Base-by-base conservation (phyloP, 2,797 vertebrate genomes). In the Rhabdomys pumilio region DNA sequence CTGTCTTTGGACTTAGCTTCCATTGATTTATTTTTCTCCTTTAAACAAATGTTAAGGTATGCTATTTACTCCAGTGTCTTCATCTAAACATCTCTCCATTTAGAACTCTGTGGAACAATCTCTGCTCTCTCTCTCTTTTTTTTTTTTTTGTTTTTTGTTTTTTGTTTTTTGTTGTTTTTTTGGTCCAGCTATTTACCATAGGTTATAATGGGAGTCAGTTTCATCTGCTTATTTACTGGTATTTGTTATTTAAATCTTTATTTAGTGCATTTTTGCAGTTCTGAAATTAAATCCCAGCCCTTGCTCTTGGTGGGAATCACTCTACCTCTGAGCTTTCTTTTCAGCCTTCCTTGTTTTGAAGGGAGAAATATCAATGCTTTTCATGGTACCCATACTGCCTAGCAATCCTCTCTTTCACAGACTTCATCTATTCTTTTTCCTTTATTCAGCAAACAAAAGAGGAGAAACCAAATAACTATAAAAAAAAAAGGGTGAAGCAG, bases 361-460 rank as follows among this genome's bases (percentile, higher is more conserved):
- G 31, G 26, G 14, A 44, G 38, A 63, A 61, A 61, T 63, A 75
- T 79, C 83, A n/a, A 31, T 79, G 17, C 44, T 19, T 89, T 86
- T 41, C 15, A 55, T 61, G 53, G 13, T 55, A 10, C 53, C 26
- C n/a, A 61, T 3, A 63, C 14, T 86, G 31, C n/a, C 63, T 59
- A 72, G 3, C 7, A 13, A 34, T 82, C 24, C 88, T 93, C 6
- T 19, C 55, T 57, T 63, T 47, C 53, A 44, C 34, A 83, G 24
- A 59, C 26, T 63, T 83, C 26, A 83, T 44, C 38, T 44, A 11
- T 83, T 41, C 3, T 31, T 29, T 19, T 89, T 77, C 12, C 85
- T n/a, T 91, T 38, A 65, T 59, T 84, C 55, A 89, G 82, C 34
- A 81, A 82, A 76, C 61, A 95, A 61, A 65, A 92, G 90, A 17